Base-by-base conservation (phyloP, 2,888 invertebrate genomes). In the Lymantria dispar region DNA sequence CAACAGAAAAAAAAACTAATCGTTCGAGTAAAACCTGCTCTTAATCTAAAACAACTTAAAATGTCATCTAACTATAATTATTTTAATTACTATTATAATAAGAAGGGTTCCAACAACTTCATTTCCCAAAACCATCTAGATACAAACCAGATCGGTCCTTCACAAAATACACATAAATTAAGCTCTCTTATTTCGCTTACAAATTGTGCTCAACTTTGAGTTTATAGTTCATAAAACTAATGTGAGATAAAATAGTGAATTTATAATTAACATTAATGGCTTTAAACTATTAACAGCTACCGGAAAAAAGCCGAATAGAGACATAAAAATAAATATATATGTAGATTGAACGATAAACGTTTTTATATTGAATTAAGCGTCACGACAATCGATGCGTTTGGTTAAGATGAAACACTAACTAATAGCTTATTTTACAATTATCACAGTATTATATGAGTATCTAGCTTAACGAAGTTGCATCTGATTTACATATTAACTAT, bases 301-400 rank as follows among this genome's bases (percentile, higher is more conserved):
- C 87, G 89, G 87, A 87, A 88, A 84, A 74, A 81, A 80, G 78
- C 74, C 79, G 84, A 82, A 91, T 91, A 83, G 81, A 90, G 89
- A 89, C 89, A 87, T 90, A 81, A 89, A 87, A 89, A 87, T 89
- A 87, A 87, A 87, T 87, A 89, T 82, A 86, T 86, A 84, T 84
- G 87, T 87, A 84, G 87, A 90, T 87, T 78, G 56, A 64, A 62
- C 64, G 87, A 87, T 88, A 83, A 83, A 74, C 56, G 72, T 80
- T 84, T 83, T 86, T 83, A 86, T 83, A 74, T 75, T 76, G 79
- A 76, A 83, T 85, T 81, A 83, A 82, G 69, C 72, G 82, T 74
- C 74, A 70, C 70, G 72, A 69, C 62, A 71, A 72, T 77, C 73
- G 62, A 63, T 67, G 62, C 60, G 72, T 65, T 61, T 50, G 44